A percentile compares a stretch with the other conserved stretches of the same genome.
Conservation (phyloP, 2,888 invertebrate species). For the Nymphalis polychloros region DNA sequence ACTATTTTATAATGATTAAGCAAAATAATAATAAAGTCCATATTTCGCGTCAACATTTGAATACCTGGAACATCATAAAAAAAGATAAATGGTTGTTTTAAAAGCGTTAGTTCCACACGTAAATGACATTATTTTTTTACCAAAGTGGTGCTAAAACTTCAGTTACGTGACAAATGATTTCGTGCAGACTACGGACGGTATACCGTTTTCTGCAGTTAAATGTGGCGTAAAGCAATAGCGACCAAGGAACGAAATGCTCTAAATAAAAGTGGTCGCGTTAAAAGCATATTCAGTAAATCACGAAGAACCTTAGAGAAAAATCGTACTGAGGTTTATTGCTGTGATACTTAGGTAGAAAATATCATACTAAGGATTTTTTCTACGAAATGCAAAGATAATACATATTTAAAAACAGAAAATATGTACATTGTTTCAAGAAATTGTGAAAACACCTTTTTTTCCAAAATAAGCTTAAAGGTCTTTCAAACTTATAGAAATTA, state of each 20-base stretch:
- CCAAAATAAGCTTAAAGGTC: too few species aligned
- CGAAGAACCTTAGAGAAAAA: background rate
- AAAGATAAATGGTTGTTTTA: background rate
- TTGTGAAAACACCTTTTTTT: too few species aligned
- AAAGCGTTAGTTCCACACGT: constrained; percentile 9
- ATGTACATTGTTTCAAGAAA: too few species aligned
- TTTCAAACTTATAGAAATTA: too few species aligned
- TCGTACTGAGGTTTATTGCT: too few species aligned
- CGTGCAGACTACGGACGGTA: background rate
- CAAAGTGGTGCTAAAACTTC: constrained; percentile 7
- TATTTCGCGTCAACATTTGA: background rate
- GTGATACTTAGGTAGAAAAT: too few species aligned
- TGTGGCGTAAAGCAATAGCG: constrained; percentile 5
- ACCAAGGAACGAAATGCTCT: constrained; percentile 1
- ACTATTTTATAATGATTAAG: too few species aligned
- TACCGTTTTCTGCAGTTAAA: constrained; percentile 8
- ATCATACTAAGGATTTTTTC: too few species aligned
- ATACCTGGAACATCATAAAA: background rate
- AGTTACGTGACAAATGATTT: constrained; percentile 7
- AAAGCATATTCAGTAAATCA: background rate
- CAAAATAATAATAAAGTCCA: too few species aligned
- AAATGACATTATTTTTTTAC: constrained; percentile 6
- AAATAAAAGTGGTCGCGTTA: constrained; percentile 1
- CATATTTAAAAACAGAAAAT: too few species aligned
- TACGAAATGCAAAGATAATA: background rate